phyloP scores from a whole-genome alignment of 2,888 invertebrate genomes.

The Tuta absoluta region DNA sequence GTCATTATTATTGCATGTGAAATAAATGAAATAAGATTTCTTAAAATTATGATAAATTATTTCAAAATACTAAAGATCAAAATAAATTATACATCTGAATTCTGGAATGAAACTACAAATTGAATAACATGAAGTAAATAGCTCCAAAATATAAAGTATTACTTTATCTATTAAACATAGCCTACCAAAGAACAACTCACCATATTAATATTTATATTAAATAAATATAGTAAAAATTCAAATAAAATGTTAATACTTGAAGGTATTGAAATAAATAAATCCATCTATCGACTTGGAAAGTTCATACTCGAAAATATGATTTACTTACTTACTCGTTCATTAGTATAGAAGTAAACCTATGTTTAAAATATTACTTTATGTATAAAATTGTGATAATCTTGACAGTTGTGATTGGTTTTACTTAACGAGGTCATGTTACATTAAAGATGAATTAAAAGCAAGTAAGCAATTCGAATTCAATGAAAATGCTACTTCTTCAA shows the following conservation, averaged over 20 bases:
- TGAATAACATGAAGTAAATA: not conserved
- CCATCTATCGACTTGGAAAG: too few species aligned
- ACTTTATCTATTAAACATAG: not conserved
- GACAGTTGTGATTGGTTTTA: too few species aligned
- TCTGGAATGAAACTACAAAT: conserved; percentile 9
- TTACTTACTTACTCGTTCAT: too few species aligned
- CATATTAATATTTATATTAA: not conserved
- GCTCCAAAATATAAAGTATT: conserved; percentile 14
- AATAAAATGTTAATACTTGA: not conserved
- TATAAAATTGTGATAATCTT: too few species aligned
- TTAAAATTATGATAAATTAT: not conserved
- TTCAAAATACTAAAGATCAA: not conserved
- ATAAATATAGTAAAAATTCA: not conserved
- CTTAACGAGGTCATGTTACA: too few species aligned
- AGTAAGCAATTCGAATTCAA: too few species aligned
- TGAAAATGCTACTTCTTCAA: too few species aligned
- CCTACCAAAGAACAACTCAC: not conserved
- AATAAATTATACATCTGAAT: conserved; percentile 2
- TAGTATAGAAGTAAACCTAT: too few species aligned
- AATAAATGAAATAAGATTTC: not conserved
- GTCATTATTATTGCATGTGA: conserved; percentile 3
- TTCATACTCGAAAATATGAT: too few species aligned
- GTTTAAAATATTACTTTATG: too few species aligned
- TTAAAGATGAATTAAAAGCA: too few species aligned
- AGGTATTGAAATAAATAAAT: too few species aligned